Percentiles rank a stretch among this genome's conserved stretches.
Conservation (phyloP, 2,113 vertebrate species). For the Bufo gargarizans region DNA sequence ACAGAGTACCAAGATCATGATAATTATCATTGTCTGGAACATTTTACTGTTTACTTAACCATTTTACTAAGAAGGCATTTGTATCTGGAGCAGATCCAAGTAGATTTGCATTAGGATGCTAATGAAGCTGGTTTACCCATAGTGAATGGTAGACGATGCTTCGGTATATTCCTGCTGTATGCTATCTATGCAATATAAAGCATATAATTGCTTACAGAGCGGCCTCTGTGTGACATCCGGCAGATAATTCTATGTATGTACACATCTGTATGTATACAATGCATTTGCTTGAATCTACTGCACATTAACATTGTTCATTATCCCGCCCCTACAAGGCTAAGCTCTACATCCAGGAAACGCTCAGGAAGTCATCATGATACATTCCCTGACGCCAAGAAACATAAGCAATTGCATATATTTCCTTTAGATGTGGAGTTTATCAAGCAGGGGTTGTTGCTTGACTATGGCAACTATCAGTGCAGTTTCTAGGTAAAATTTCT, state of each 20-base stretch:
- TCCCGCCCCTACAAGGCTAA: slow-evolving; percentile 16
- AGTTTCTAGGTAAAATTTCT: too few relatives aligned
- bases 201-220: neutral
- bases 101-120: neutral
- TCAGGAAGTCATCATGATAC: slow-evolving; percentile 8
- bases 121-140: neutral
- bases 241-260: neutral
- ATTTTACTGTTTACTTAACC: slow-evolving; percentile 7
- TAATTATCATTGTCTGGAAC: slow-evolving; percentile 1
- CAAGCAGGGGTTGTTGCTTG: neutral
- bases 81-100: neutral
- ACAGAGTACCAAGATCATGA: neutral
- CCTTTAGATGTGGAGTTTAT: too few relatives aligned
- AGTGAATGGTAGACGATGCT: neutral
- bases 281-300: neutral
- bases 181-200: neutral
- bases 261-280: slow-evolving; percentile 19
- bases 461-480: neutral
- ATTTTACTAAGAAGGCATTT: neutral
- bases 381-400: slow-evolving; percentile 8
- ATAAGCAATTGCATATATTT: neutral
- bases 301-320: slow-evolving; percentile 41
- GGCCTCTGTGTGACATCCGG: neutral
- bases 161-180: neutral
- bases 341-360: slow-evolving; percentile 1